Evolutionary conservation across 2,888 invertebrate genomes (phyloP).

Genomic region (Fragum sueziense): DNA sequence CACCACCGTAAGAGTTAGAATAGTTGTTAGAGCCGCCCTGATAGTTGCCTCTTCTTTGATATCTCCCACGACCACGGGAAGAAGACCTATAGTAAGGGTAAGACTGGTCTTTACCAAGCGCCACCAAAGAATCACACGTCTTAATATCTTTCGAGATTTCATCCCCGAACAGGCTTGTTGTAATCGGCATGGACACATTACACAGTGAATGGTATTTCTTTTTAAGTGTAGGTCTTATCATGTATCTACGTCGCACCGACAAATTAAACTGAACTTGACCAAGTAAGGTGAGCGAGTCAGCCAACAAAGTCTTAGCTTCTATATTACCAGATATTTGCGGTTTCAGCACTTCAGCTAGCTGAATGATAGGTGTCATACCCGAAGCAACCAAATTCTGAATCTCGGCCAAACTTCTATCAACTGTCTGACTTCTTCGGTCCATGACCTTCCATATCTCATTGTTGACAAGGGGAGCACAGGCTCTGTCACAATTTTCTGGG

Average conservation of each 20-base stretch:
- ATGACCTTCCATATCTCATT: not conserved
- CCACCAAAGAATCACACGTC: not conserved
- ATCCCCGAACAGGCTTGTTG: not conserved
- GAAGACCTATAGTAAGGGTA: not conserved
- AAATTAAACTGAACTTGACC: too few species aligned
- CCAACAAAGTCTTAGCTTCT: too few species aligned
- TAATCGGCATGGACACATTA: slow-evolving; percentile 3
- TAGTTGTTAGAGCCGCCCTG: too few species aligned
- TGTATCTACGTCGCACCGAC: not conserved
- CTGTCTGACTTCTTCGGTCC: too few species aligned
- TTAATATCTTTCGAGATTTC: not conserved
- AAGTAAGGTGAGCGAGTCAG: too few species aligned
- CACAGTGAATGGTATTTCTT: slow-evolving; percentile 2
- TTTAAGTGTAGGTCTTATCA: not conserved
- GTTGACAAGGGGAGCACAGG: not conserved
- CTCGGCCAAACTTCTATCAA: not conserved
- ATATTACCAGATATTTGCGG: too few species aligned
- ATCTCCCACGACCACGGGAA: not conserved
- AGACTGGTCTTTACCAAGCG: not conserved
- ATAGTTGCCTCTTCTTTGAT: not conserved
- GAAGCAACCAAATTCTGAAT: not conserved
- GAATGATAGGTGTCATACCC: not conserved
- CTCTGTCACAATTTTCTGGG: too few species aligned
- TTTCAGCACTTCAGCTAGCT: slow-evolving; percentile 6
- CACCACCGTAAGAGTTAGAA: not conserved